Base-by-base conservation (phyloP, 1,140 invertebrate genomes). In the Ladona fulva region DNA sequence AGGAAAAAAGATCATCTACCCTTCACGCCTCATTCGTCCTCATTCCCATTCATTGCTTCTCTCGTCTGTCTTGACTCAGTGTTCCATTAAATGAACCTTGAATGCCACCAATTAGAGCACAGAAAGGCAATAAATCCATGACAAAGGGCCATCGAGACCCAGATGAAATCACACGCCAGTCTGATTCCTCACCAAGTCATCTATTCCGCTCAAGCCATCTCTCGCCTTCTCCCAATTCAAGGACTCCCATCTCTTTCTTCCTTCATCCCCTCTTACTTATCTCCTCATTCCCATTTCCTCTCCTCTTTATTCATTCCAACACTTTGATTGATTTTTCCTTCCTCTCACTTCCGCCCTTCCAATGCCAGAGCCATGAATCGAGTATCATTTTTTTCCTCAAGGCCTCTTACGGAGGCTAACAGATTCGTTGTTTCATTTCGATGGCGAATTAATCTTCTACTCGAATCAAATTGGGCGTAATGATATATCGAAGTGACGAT, bases 31-130 rank as follows among this genome's bases (percentile, higher is more conserved):
- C 19, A 52, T 52, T 52, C 44, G 19, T 66, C 52, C 52, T 66
- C 52, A 66, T 66, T 66, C 52, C 52, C 52, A 66, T 66, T 66
- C 52, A 66, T 66, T 22, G 52, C 29, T n/a, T 52, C 44, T 52
- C 44, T 52, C 44, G 44, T 52, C 44, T 66, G 52, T 66, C 52
- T 66, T 66, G 52, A 66, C 52, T 66, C 52, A 22, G 52, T 66
- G 52, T 66, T 66, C 52, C 52, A 19, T 22, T 66, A 12, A 66
- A 66, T 66, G 52, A 66, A 66, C 52, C 52, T 66, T 12, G 3
- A 66, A 66, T 12, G 52, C 52, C 52, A 66, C 52, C 52, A 66
- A 66, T 66, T 66, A 66, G 52, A 19, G 44, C 10, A 11, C 44
- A 10, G 10, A 22, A 66, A 12, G 52, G 52, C 52, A 66, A 66